Evolutionary conservation across 2,888 invertebrate species (phyloP), one percentile per base, ranked within the genome.

Genomic region (Cheilosia urbana): DNA sequence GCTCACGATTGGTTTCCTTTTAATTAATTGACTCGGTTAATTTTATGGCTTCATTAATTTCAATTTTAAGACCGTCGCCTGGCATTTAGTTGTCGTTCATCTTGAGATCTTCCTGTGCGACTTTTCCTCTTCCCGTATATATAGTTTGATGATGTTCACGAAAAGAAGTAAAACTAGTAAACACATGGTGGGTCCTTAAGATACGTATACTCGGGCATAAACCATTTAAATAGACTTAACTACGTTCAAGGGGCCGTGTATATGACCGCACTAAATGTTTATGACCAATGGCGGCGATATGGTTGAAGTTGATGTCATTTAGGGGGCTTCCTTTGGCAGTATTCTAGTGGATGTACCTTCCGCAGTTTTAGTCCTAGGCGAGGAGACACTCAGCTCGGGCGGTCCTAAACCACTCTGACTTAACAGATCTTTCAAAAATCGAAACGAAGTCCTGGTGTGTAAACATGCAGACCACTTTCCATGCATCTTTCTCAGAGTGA

Each of bases 31-130:
- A 80, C 72, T 85, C 62, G 65, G 80, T 85, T 76, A 80, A 80
- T 85, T 85, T 85, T 85, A 85, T 85, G 84, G 84, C 84, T 85
- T 85, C 84, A 71, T 85, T 80, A 80, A 80, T 85, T 85, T 85
- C 71, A 71, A 71, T 85, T 85, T 85, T 76, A 85, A 80, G 80
- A 85, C 75, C 47, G n/a, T 37, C 21, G 9, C 19, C 47, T 55
- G 9, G 24, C 30, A 1, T n/a, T n/a, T 40, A 4, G 47, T 55
- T 63, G 69, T 75, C 80, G 65, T 76, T 75, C 30, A 57, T 78
- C 68, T 63, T 75, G 69, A 51, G 68, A 34, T 51, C 69, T 57
- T 47, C 75, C 62, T 51, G 49, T 63, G 45, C 55, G 65, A 42
- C 57, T 63, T 57, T 68, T 34, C 45, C 62, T 55, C 37, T 27